Conservation (phyloP, 23 tunicate species). For the Corella eumyota region DNA sequence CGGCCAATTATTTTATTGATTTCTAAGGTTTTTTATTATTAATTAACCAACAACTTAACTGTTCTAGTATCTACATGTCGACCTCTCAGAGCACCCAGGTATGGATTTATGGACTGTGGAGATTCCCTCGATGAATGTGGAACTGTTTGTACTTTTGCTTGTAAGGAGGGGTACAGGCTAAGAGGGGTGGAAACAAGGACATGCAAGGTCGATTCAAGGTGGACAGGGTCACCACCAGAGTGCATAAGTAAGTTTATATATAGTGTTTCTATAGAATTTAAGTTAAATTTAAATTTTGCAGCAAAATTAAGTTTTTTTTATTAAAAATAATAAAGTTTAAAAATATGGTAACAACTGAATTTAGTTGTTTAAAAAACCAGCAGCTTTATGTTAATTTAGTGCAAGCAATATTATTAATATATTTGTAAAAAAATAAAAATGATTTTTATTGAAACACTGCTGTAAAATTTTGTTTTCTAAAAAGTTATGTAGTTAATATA, state of each 20-base stretch:
- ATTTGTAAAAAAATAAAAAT: no score
- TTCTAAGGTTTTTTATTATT: no score
- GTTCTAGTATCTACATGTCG: slow-evolving; percentile 22
- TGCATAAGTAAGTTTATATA: slow-evolving; percentile 63
- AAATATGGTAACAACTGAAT: neutral
- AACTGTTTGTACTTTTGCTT: slow-evolving; percentile 46
- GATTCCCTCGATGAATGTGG: slow-evolving; percentile 75
- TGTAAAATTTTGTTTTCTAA: no score
- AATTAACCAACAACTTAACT: no score
- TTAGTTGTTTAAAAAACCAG: neutral
- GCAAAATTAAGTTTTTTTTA: slow-evolving; percentile 1
- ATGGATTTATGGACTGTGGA: slow-evolving; percentile 73
- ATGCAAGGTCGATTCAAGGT: slow-evolving; percentile 40
- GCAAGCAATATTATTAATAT: no score
- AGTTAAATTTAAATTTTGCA: neutral
- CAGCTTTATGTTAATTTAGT: no score
- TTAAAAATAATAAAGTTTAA: slow-evolving; percentile 1
- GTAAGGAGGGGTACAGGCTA: slow-evolving; percentile 53
- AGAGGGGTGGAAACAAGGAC: slow-evolving; percentile 43
- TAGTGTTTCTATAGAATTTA: slow-evolving; percentile 4
- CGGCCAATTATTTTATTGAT: no score
- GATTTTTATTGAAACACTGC: no score
- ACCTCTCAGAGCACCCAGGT: slow-evolving; percentile 56
- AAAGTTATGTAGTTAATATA: no score
- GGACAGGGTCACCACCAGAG: slow-evolving; percentile 62